Percentiles rank a stretch among this genome's conserved stretches.
These are phyloP conservation scores for Gavialis gangeticus DNA, from an alignment of 2,113 vertebrate genomes.

Conservation along the genomic window DNA sequence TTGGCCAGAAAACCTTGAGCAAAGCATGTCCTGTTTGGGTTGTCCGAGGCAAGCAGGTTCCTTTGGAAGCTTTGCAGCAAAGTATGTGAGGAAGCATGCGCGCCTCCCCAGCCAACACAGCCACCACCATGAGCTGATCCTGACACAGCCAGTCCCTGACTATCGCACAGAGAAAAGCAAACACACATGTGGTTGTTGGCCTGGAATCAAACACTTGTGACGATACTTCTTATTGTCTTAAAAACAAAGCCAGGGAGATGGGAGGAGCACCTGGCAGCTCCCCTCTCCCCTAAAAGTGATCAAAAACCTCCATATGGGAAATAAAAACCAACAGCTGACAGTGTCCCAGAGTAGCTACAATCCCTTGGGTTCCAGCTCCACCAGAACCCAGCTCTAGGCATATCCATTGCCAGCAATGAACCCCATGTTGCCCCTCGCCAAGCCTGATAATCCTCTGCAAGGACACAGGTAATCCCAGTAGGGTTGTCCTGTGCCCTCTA, in stretches of 20 bases:
- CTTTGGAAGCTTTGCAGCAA: neutral
- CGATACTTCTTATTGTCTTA: neutral
- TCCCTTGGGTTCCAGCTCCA: neutral
- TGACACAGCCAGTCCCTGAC: neutral
- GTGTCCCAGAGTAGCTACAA: rapidly evolving
- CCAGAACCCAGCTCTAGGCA: neutral
- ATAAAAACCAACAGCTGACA: neutral
- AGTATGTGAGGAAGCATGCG: neutral
- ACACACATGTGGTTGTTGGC: neutral
- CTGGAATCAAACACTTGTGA: neutral
- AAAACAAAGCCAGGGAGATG: neutral
- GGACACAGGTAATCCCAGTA: no score
- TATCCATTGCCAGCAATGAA: neutral
- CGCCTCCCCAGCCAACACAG: neutral
- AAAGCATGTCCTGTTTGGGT: neutral
- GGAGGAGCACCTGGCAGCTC: neutral
- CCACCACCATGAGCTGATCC: neutral
- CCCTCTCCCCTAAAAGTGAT: rapidly evolving
- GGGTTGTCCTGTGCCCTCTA: neutral
- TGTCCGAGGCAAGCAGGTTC: neutral
- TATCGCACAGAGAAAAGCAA: neutral
- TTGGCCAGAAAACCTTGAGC: neutral
- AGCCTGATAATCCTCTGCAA: neutral
- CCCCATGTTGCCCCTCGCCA: neutral
- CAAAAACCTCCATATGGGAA: neutral